Conservation (phyloP, 1,140 invertebrate genomes). For the Drosophila grimshawi region DNA sequence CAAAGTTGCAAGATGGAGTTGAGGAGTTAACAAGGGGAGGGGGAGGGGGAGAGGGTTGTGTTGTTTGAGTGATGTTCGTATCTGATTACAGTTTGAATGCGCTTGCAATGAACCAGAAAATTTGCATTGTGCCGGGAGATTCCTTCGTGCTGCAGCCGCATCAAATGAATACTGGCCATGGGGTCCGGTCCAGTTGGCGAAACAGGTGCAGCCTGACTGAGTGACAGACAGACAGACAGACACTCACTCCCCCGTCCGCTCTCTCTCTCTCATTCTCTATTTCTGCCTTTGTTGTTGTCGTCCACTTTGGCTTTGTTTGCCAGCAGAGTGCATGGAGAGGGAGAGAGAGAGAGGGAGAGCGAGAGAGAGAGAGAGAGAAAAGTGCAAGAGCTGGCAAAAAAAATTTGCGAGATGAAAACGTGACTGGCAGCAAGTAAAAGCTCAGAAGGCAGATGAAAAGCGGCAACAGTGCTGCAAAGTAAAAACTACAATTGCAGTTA, state of each 20-base stretch:
- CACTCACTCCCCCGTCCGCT: background rate
- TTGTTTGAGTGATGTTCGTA: constrained; percentile 39
- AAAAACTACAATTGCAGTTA: constrained; percentile 78
- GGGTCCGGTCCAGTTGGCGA: constrained; percentile 7
- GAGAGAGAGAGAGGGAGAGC: background rate
- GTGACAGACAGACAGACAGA: constrained; percentile 6
- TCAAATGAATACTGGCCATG: constrained; percentile 6
- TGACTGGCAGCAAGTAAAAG: constrained; percentile 56
- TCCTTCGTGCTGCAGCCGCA: constrained; percentile 55
- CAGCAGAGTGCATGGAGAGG: background rate
- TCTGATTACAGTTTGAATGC: constrained; percentile 79
- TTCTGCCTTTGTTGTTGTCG: constrained; percentile 33
- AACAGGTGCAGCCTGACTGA: constrained; percentile 33
- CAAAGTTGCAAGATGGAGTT: background rate
- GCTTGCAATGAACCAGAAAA: constrained; percentile 78
- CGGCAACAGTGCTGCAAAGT: constrained; percentile 58
- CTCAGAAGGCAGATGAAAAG: constrained; percentile 46
- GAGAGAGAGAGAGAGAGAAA: background rate
- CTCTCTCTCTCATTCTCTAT: background rate
- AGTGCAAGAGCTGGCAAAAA: constrained; percentile 38
- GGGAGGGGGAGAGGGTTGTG: background rate
- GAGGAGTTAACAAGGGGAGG: no score
- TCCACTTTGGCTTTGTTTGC: constrained; percentile 38
- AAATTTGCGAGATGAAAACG: constrained; percentile 59
- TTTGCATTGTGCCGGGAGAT: constrained; percentile 54